Evolutionary conservation across 1,140 invertebrate genomes (phyloP).

Genomic region (Diorhabda carinulata): DNA sequence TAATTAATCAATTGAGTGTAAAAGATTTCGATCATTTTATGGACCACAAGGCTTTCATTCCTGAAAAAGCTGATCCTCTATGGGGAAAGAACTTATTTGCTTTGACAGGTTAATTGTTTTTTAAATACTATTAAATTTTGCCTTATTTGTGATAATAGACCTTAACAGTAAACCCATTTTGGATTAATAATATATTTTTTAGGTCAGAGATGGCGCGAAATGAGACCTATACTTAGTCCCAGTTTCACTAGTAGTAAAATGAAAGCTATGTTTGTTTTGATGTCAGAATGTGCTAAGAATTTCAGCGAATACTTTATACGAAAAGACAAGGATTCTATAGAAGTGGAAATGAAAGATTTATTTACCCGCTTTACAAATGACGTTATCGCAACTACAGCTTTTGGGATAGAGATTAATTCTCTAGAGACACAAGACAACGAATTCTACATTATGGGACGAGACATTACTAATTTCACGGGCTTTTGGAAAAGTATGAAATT

Average conservation of each 20-base stretch:
- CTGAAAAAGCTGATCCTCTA: constrained; percentile 50
- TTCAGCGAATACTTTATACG: constrained; percentile 32
- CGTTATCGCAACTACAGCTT: constrained; percentile 45
- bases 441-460: constrained; percentile 43
- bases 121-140: too few species aligned
- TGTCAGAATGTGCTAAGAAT: constrained; percentile 26
- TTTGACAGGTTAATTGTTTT: constrained; percentile 47
- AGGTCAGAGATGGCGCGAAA: constrained; percentile 44
- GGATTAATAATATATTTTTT: constrained; percentile 15
- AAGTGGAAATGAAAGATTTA: constrained; percentile 30
- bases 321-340: constrained; percentile 18
- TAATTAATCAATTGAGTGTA: constrained; percentile 52
- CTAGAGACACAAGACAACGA: constrained; percentile 40
- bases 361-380: constrained; percentile 40
- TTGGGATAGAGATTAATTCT: constrained; percentile 44
- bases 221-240: constrained; percentile 44
- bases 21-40: constrained; percentile 54
- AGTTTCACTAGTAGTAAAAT: constrained; percentile 47
- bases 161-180: too few species aligned
- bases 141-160: too few species aligned
- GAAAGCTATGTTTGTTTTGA: constrained; percentile 42
- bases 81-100: constrained; percentile 52
- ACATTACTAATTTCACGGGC: constrained; percentile 33
- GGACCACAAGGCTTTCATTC: constrained; percentile 48
- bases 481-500: constrained; percentile 31